Evolutionary conservation across 2,888 invertebrate species (phyloP).

Genomic region (Athripsodes cinereus): DNA sequence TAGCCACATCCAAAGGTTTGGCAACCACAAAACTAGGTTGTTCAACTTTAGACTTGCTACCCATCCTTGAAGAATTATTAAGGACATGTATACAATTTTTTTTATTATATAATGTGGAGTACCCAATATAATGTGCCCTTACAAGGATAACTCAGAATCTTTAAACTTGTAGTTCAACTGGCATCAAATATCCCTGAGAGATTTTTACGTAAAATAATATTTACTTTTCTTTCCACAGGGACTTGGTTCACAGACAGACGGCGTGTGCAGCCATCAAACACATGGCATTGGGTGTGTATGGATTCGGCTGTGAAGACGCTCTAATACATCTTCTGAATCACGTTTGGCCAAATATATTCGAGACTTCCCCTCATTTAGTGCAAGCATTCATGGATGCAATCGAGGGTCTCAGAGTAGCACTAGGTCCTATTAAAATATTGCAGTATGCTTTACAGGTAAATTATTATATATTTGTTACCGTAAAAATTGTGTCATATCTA

Average conservation of each 20-base stretch:
- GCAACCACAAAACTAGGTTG: no score
- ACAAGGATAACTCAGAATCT: no score
- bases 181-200: no score
- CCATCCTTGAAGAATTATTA: no score
- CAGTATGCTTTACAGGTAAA: conserved; percentile 91
- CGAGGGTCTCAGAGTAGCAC: conserved; percentile 93
- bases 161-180: no score
- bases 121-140: no score
- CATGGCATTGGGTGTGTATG: conserved; percentile 96
- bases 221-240: conserved; percentile 49
- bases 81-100: no score
- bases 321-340: conserved; percentile 94
- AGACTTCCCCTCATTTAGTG: conserved; percentile 98
- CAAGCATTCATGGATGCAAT: conserved; percentile 99
- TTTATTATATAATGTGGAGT: no score
- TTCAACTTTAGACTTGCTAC: no score
- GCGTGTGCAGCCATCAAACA: conserved; percentile 99
- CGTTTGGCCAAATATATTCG: conserved; percentile 99
- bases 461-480: no score
- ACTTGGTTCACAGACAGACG: conserved; percentile 97
- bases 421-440: conserved; percentile 93
- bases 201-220: background rate
- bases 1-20: no score
- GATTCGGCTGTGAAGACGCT: conserved; percentile 98
- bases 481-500: no score